phyloP scores from a whole-genome alignment of 2,888 invertebrate species.

The Leucoma salicis region DNA sequence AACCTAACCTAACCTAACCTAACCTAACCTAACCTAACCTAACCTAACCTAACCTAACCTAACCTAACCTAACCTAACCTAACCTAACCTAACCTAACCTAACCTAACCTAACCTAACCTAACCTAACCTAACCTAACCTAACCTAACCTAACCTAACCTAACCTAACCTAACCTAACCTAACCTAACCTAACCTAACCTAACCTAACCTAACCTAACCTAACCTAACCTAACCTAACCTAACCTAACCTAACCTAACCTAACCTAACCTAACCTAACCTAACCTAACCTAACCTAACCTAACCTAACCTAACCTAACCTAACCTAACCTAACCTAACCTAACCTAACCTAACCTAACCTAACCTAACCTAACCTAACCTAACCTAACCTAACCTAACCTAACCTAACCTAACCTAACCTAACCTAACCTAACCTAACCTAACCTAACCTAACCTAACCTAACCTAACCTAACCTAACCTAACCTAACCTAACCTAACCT shows the following conservation, averaged over 20 bases:
- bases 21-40: constrained; percentile 19
- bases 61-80: constrained; percentile 1
- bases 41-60: constrained; percentile 19
- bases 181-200: constrained; percentile 15
- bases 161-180: constrained; percentile 12
- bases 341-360: constrained; percentile 15
- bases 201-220: constrained; percentile 18
- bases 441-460: constrained; percentile 10
- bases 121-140: constrained; percentile 10
- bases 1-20: constrained; percentile 18
- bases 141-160: constrained; percentile 10
- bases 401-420: constrained; percentile 13
- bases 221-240: constrained; percentile 14
- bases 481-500: constrained; percentile 14
- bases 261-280: constrained; percentile 14
- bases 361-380: constrained; percentile 12
- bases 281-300: constrained; percentile 21
- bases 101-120: constrained; percentile 7
- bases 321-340: constrained; percentile 15
- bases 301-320: constrained; percentile 17
- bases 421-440: constrained; percentile 9
- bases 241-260: constrained; percentile 8
- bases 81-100: constrained; percentile 5
- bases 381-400: constrained; percentile 4
- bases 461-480: constrained; percentile 13